These are phyloP conservation scores for Amniataba percoides DNA, from an alignment of 2,797 vertebrate genomes.

Conservation along the genomic window DNA sequence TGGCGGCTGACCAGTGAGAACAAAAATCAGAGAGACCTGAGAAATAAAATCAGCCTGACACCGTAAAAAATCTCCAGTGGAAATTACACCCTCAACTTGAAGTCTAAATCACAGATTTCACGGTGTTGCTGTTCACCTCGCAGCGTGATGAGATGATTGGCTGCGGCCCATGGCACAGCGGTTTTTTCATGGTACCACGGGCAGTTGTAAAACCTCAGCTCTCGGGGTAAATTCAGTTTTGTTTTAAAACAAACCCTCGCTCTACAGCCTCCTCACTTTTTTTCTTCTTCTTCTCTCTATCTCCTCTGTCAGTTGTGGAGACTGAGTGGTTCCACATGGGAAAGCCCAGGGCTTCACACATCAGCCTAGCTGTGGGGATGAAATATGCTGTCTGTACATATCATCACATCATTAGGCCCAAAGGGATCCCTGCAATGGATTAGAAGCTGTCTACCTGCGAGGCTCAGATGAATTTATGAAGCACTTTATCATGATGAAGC, in stretches of 20 bases:
- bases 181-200: slow-evolving; percentile 24
- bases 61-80: not conserved
- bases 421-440: slow-evolving; percentile 76
- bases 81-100: slow-evolving; percentile 2
- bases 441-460: slow-evolving; percentile 77
- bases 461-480: slow-evolving; percentile 78
- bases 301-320: slow-evolving; percentile 58
- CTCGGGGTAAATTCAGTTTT: slow-evolving; percentile 44
- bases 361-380: slow-evolving; percentile 65
- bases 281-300: slow-evolving; percentile 16
- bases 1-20: not conserved
- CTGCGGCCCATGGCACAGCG: slow-evolving; percentile 20
- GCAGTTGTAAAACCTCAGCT: slow-evolving; percentile 52
- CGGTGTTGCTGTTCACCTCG: slow-evolving; percentile 30
- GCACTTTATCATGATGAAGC: slow-evolving; percentile 77
- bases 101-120: slow-evolving; percentile 8
- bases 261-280: slow-evolving; percentile 27
- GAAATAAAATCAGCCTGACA: slow-evolving; percentile 1
- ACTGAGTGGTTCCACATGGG: slow-evolving; percentile 83
- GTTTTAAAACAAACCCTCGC: slow-evolving; percentile 59
- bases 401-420: slow-evolving; percentile 83
- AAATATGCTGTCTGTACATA: slow-evolving; percentile 79
- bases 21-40: not conserved
- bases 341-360: slow-evolving; percentile 70
- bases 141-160: slow-evolving; percentile 23